Evolutionary conservation across 2,888 invertebrate species (phyloP).

Genomic region (Sinopyrophorus schimmeli): DNA sequence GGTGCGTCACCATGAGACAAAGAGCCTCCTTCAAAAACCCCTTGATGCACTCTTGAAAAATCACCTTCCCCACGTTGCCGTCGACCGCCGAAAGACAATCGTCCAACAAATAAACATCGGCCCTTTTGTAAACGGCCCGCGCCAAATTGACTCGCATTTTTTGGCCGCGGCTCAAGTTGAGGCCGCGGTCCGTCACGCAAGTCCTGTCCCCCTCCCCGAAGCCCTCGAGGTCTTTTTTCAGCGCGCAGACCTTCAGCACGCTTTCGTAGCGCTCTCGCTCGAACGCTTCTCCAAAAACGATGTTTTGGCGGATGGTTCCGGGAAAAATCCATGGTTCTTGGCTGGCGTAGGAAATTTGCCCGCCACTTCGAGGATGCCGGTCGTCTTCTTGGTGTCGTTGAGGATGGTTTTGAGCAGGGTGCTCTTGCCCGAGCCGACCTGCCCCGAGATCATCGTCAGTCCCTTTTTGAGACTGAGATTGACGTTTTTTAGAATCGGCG

Average conservation of each 20-base stretch:
- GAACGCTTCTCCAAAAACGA: slow-evolving; percentile 68
- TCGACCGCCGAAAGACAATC: slow-evolving; percentile 80
- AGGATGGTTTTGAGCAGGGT: slow-evolving; percentile 59
- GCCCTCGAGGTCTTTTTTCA: slow-evolving; percentile 68
- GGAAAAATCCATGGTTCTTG: slow-evolving; percentile 64
- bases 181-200: slow-evolving; percentile 76
- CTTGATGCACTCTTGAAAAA: slow-evolving; percentile 70
- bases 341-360: slow-evolving; percentile 62
- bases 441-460: slow-evolving; percentile 61
- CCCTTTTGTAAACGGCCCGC: slow-evolving; percentile 70
- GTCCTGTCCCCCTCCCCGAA: slow-evolving; percentile 74
- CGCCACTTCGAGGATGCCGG: slow-evolving; percentile 67
- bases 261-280: slow-evolving; percentile 59
- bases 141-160: slow-evolving; percentile 76
- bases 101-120: slow-evolving; percentile 75
- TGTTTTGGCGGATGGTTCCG: slow-evolving; percentile 70
- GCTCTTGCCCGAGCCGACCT: slow-evolving; percentile 67
- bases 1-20: slow-evolving; percentile 67
- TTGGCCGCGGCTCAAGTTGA: slow-evolving; percentile 81
- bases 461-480: slow-evolving; percentile 50
- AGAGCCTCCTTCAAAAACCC: slow-evolving; percentile 60
- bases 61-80: slow-evolving; percentile 67
- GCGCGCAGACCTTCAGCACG: slow-evolving; percentile 64
- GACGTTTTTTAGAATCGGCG: slow-evolving; percentile 49
- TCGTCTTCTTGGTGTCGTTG: slow-evolving; percentile 67